Conservation (phyloP, 2,797 vertebrate genomes). For the Balearica regulorum region DNA sequence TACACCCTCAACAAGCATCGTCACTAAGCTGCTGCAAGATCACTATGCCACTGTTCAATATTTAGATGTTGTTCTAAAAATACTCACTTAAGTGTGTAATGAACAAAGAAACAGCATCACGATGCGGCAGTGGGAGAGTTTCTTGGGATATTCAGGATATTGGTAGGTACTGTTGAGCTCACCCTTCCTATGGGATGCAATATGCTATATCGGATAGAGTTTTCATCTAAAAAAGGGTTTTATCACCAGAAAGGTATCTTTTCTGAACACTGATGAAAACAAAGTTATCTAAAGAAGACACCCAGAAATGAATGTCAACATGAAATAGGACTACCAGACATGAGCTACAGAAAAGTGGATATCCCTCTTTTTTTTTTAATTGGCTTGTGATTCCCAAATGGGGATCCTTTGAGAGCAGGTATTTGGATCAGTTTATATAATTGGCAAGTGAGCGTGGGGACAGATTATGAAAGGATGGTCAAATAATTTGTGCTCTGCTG, state of each 20-base stretch:
- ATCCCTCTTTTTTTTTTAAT: neutral
- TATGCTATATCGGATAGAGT: neutral
- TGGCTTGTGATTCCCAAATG: conserved; percentile 15
- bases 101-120: neutral
- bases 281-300: neutral
- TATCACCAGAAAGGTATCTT: neutral
- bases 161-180: neutral
- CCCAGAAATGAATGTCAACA: neutral
- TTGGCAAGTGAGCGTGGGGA: neutral
- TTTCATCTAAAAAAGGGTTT: neutral
- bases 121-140: neutral
- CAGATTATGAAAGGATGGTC: conserved; percentile 47
- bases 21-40: neutral
- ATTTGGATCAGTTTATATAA: conserved; percentile 35
- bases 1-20: neutral
- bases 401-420: conserved; percentile 47
- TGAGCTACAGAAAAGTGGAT: neutral
- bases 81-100: neutral
- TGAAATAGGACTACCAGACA: neutral
- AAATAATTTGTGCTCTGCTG: conserved; percentile 44
- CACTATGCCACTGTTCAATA: neutral
- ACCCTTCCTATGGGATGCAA: neutral
- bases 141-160: neutral
- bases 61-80: neutral
- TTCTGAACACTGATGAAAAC: neutral